Percentiles rank a stretch among this genome's conserved stretches.
These are phyloP conservation scores for Eciton burchellii DNA, from an alignment of 1,140 invertebrate genomes.

Conservation along the genomic window DNA sequence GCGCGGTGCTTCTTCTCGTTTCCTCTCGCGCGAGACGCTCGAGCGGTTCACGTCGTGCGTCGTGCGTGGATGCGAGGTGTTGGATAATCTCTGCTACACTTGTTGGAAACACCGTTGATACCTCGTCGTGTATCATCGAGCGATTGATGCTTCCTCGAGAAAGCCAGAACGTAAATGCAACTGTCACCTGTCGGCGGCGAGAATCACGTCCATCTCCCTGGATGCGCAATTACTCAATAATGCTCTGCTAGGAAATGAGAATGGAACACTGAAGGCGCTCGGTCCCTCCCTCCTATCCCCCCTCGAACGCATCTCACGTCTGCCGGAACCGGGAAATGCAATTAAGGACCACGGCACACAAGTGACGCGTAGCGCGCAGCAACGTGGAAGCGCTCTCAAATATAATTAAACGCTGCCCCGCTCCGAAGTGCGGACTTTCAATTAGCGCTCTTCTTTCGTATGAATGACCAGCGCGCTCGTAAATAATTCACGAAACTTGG, in stretches of 20 bases:
- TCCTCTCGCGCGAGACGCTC: slow-evolving; percentile 17
- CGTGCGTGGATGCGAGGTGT: neutral
- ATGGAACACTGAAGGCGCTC: slow-evolving; percentile 18
- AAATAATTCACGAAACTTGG: slow-evolving; percentile 70
- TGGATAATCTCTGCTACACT: slow-evolving; percentile 49
- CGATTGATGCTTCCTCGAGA: neutral
- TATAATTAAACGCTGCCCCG: slow-evolving; percentile 62
- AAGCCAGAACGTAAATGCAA: neutral
- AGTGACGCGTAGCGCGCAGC: slow-evolving; percentile 30
- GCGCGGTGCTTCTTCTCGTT: slow-evolving; percentile 26
- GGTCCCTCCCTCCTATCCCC: no score
- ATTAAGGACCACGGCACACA: slow-evolving; percentile 22
- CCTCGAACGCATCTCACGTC: neutral
- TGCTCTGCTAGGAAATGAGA: no score
- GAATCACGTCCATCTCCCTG: neutral
- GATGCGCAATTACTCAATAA: neutral
- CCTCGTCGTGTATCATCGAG: neutral
- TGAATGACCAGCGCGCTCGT: slow-evolving; percentile 52
- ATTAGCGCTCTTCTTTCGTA: slow-evolving; percentile 62
- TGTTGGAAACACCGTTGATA: slow-evolving; percentile 35
- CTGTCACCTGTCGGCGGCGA: neutral
- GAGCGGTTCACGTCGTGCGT: slow-evolving; percentile 5
- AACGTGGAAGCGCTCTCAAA: slow-evolving; percentile 56
- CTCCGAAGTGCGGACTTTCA: slow-evolving; percentile 59
- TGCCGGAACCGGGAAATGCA: slow-evolving; percentile 8